Conservation (phyloP, 2,797 vertebrate genomes). For the Lagocephalus sceleratus region DNA sequence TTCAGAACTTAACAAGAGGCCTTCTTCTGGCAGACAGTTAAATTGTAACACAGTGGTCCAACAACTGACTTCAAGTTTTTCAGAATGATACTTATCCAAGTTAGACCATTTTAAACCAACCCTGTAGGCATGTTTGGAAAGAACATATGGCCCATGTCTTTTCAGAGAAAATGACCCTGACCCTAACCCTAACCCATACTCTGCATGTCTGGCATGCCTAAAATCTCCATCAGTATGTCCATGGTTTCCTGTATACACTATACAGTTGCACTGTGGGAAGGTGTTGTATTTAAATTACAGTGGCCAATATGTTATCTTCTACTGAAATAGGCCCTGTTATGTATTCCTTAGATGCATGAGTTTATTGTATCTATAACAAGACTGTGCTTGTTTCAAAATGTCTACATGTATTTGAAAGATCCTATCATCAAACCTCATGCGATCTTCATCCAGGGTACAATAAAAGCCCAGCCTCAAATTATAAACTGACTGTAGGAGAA, state of each 20-base stretch:
- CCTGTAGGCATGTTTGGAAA: too few relatives aligned
- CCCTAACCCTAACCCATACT: too few relatives aligned
- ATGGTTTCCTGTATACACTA: neutral
- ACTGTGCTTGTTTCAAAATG: conserved; percentile 10
- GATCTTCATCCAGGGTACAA: neutral
- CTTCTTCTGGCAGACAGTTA: too few relatives aligned
- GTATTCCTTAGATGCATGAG: conserved; percentile 17
- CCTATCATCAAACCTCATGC: neutral
- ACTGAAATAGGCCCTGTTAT: conserved; percentile 10
- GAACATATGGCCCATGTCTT: too few relatives aligned
- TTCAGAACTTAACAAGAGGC: too few relatives aligned
- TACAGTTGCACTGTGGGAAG: too few relatives aligned
- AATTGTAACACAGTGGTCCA: too few relatives aligned
- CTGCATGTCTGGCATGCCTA: too few relatives aligned
- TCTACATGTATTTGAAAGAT: conserved; percentile 2
- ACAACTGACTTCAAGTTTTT: too few relatives aligned
- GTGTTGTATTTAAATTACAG: conserved; percentile 21
- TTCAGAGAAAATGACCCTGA: too few relatives aligned
- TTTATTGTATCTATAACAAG: conserved; percentile 13
- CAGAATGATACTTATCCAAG: too few relatives aligned
- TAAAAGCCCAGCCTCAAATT: neutral
- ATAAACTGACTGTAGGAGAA: conserved; percentile 3
- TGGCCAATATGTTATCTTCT: conserved; percentile 23
- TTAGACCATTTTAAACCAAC: too few relatives aligned
- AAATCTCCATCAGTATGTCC: neutral